Evolutionary conservation across 2,113 vertebrate species (phyloP).

Genomic region (Mirza zaza): DNA sequence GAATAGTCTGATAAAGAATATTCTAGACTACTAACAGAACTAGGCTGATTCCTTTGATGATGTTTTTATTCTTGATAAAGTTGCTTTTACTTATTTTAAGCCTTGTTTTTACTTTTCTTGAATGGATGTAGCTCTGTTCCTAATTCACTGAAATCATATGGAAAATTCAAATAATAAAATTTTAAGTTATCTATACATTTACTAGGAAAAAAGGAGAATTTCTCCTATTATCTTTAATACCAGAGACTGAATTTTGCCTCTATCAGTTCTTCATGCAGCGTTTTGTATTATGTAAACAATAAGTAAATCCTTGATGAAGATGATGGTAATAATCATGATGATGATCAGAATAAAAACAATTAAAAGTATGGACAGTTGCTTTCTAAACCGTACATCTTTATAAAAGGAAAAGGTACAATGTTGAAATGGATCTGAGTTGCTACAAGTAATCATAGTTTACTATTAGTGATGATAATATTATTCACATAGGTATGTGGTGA

Average conservation of each 20-base stretch:
- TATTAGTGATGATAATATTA: neutral
- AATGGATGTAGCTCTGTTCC: neutral
- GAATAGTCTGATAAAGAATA: neutral
- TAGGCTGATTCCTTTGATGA: neutral
- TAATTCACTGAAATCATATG: neutral
- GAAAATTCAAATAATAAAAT: neutral
- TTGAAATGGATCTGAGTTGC: neutral
- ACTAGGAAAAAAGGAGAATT: neutral
- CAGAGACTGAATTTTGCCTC: neutral
- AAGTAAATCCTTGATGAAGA: neutral
- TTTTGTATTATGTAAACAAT: neutral
- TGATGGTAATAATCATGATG: neutral
- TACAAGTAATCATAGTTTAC: neutral
- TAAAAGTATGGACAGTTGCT: neutral
- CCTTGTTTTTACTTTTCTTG: neutral
- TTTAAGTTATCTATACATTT: neutral
- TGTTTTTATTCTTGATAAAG: neutral
- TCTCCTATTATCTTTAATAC: neutral
- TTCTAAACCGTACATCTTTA: neutral
- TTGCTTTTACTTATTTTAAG: neutral
- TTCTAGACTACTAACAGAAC: neutral
- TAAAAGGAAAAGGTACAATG: neutral
- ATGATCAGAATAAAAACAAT: neutral
- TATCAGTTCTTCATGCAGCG: neutral
- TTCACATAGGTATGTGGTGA: neutral